Evolutionary conservation across 1,140 invertebrate genomes (phyloP).

Genomic region (Homarus americanus): DNA sequence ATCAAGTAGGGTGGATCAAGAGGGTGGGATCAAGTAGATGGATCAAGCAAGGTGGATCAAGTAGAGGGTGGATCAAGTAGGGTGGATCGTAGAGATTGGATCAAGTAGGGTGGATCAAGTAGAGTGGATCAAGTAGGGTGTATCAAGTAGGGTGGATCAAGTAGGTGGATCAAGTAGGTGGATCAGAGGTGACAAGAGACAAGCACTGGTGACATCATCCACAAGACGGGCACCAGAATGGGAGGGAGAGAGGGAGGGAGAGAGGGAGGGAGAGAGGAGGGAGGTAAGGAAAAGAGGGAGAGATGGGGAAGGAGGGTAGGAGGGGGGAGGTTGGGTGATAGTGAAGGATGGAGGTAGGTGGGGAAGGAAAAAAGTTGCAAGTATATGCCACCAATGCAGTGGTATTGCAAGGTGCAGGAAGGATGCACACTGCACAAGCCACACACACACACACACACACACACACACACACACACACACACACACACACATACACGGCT

Average conservation of each 20-base stretch:
- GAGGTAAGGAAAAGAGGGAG: background rate
- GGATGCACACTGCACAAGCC: no score
- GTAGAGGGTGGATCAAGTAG: background rate
- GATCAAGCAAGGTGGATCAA: background rate
- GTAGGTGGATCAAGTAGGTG: background rate
- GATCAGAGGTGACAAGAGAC: background rate
- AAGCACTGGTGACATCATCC: no score
- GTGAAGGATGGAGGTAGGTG: background rate
- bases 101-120: background rate
- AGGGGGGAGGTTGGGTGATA: no score
- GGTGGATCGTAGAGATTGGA: background rate
- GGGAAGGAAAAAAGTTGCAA: no score
- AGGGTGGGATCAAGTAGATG: background rate
- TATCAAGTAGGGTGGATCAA: background rate
- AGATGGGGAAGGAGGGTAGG: background rate
- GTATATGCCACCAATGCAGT: no score
- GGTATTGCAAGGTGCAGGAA: no score
- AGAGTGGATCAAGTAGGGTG: background rate
- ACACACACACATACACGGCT: no score
- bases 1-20: background rate
- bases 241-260: slow-evolving; percentile 12
- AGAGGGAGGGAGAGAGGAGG: slow-evolving; percentile 26
- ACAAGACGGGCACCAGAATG: background rate
- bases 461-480: no score
- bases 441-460: no score